A percentile compares a stretch with the other conserved stretches of the same genome.
These are phyloP conservation scores for Tetramorium alpestre DNA, from an alignment of 1,140 invertebrate species.

Conservation along the genomic window DNA sequence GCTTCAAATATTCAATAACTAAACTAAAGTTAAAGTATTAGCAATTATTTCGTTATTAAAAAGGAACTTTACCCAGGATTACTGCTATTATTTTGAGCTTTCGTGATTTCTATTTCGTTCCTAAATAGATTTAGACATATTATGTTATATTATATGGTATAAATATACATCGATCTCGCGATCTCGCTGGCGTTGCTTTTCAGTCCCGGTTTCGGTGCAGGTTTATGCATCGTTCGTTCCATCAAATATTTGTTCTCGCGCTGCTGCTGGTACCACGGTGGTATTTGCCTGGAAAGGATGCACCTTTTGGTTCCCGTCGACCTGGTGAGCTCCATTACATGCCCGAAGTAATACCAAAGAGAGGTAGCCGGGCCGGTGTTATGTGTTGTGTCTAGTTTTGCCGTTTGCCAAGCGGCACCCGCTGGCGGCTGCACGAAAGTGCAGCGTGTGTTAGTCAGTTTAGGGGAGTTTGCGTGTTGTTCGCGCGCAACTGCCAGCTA, in stretches of 20 bases:
- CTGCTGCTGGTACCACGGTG: constrained; percentile 40
- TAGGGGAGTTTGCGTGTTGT: constrained; percentile 45
- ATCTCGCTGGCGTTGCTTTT: not conserved
- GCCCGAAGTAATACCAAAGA: constrained; percentile 53
- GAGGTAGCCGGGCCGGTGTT: constrained; percentile 11
- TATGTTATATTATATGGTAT: not conserved
- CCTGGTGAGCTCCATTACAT: constrained; percentile 41
- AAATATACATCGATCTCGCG: not conserved
- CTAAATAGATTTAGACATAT: not conserved
- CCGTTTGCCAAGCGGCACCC: constrained; percentile 41
- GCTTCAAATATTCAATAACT: not conserved
- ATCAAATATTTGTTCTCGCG: constrained; percentile 55
- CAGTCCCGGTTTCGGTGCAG: not conserved
- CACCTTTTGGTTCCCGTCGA: constrained; percentile 44
- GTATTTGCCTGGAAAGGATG: constrained; percentile 55
- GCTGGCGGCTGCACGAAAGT: constrained; percentile 33
- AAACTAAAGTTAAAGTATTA: not conserved
- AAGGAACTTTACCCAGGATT: not conserved
- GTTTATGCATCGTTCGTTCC: constrained; percentile 42
- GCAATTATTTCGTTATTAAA: not conserved
- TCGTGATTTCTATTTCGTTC: not conserved
- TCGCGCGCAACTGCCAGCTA: constrained; percentile 39
- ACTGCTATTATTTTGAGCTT: not conserved
- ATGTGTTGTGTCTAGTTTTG: constrained; percentile 51
- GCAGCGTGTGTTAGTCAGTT: constrained; percentile 51